Percentiles rank a stretch among this genome's conserved stretches.
These are phyloP conservation scores for Saimiri boliviensis DNA, from an alignment of 2,113 vertebrate species.

Conservation along the genomic window DNA sequence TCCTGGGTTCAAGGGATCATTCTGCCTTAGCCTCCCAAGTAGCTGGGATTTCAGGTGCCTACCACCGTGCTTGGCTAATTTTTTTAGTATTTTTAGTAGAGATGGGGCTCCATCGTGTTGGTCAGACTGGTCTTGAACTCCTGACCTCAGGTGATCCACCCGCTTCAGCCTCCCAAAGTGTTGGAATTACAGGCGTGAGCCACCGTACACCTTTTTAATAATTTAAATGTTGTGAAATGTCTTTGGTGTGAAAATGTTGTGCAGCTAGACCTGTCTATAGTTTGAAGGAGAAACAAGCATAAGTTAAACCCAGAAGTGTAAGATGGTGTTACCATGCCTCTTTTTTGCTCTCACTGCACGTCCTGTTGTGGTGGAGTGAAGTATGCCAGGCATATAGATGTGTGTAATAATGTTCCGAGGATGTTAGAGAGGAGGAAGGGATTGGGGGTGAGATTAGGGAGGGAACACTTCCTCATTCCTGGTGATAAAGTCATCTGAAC, in stretches of 20 bases:
- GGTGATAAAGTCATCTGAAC: not conserved
- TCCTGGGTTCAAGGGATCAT: not conserved
- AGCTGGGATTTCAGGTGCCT: not conserved
- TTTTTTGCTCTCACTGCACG: not conserved
- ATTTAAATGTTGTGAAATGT: not conserved
- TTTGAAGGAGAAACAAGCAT: too few species aligned
- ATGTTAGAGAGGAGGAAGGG: not conserved
- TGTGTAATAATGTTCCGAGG: not conserved
- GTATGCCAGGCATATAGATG: fast-evolving
- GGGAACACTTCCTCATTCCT: not conserved
- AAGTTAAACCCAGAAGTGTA: not conserved
- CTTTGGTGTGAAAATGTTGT: not conserved
- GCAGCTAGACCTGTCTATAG: not conserved
- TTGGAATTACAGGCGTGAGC: too few species aligned
- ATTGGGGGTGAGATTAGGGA: not conserved
- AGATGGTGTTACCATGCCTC: not conserved
- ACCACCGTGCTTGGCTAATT: not conserved
- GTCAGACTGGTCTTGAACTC: too few species aligned
- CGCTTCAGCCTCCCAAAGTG: too few species aligned
- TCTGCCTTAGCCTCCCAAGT: not conserved
- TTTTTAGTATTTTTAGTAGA: too few species aligned
- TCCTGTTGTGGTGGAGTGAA: not conserved
- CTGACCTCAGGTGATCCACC: too few species aligned
- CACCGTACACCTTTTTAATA: not conserved
- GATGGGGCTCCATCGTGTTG: too few species aligned